Percentiles rank a stretch among this genome's conserved stretches.
Evolutionary conservation across 1,140 invertebrate genomes (phyloP).

Genomic region (Hylaeus volcanicus): DNA sequence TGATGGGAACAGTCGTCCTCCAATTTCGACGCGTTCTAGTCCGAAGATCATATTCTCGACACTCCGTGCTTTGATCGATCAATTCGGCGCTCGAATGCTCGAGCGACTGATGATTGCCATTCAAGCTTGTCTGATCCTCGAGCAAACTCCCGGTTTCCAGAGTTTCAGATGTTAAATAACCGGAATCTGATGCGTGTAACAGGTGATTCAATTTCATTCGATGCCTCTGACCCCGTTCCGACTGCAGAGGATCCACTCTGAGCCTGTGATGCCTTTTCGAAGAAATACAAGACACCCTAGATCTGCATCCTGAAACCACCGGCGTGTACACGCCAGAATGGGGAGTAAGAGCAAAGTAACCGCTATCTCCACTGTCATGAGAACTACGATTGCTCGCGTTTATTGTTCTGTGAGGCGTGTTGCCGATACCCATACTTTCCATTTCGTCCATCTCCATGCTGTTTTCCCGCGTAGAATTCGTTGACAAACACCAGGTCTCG

Average conservation of each 20-base stretch:
- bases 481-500: background rate
- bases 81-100: slow-evolving; percentile 17
- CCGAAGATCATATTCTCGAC: slow-evolving; percentile 31
- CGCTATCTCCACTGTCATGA: slow-evolving; percentile 68
- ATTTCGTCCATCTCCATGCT: slow-evolving; percentile 57
- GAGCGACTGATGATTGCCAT: background rate
- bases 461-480: background rate
- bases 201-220: slow-evolving; percentile 51
- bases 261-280: slow-evolving; percentile 62
- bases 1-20: slow-evolving; percentile 51
- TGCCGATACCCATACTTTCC: slow-evolving; percentile 32
- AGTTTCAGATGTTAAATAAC: background rate
- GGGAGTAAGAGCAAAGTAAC: slow-evolving; percentile 69
- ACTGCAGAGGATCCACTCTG: slow-evolving; percentile 60
- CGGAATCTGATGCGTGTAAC: slow-evolving; percentile 35
- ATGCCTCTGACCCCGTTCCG: slow-evolving; percentile 42
- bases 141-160: background rate
- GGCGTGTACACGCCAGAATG: slow-evolving; percentile 52
- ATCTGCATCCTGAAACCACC: slow-evolving; percentile 36
- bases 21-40: slow-evolving; percentile 33
- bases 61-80: slow-evolving; percentile 7
- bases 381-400: slow-evolving; percentile 44
- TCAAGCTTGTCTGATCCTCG: slow-evolving; percentile 31
- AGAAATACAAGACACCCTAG: slow-evolving; percentile 34
- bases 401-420: slow-evolving; percentile 36